A percentile compares a stretch with the other conserved stretches of the same genome.
phyloP scores from a whole-genome alignment of 1,140 invertebrate genomes.

The Megathymus violae region DNA sequence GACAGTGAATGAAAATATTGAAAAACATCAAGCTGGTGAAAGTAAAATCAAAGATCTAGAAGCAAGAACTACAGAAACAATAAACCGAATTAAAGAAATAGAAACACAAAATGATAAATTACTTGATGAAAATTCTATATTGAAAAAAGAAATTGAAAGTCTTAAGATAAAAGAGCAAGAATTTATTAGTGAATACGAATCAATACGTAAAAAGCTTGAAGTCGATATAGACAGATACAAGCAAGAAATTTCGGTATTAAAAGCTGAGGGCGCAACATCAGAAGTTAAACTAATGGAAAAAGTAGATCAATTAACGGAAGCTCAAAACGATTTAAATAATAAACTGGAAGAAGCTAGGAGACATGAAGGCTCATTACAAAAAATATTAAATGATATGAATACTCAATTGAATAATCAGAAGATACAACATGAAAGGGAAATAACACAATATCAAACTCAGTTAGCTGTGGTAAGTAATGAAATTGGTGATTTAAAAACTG shows the following conservation, averaged over 20 bases:
- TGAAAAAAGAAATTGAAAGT: constrained; percentile 74
- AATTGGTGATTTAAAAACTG: constrained; percentile 54
- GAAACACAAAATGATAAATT: constrained; percentile 65
- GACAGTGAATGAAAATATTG: constrained; percentile 60
- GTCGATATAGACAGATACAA: constrained; percentile 72
- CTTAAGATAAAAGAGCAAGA: constrained; percentile 75
- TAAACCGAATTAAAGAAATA: constrained; percentile 56
- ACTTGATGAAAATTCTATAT: constrained; percentile 70
- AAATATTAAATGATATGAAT: constrained; percentile 73
- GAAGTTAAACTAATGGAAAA: constrained; percentile 81
- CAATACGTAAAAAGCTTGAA: constrained; percentile 68
- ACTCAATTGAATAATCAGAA: constrained; percentile 68
- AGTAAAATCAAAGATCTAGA: constrained; percentile 68
- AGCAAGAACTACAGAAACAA: constrained; percentile 46
- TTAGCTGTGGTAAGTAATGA: constrained; percentile 55
- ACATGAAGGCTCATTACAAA: constrained; percentile 78
- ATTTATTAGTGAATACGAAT: constrained; percentile 63
- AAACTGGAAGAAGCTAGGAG: constrained; percentile 80
- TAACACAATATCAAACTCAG: constrained; percentile 59
- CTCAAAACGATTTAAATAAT: constrained; percentile 80
- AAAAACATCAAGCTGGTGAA: constrained; percentile 64
- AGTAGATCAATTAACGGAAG: constrained; percentile 77
- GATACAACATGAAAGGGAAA: constrained; percentile 67
- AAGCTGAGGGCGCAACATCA: constrained; percentile 75
- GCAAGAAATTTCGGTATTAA: constrained; percentile 70